Percentiles rank a stretch among this genome's conserved stretches.
Conservation (phyloP, 2,888 invertebrate species). For the Caradrina clavipalpis region DNA sequence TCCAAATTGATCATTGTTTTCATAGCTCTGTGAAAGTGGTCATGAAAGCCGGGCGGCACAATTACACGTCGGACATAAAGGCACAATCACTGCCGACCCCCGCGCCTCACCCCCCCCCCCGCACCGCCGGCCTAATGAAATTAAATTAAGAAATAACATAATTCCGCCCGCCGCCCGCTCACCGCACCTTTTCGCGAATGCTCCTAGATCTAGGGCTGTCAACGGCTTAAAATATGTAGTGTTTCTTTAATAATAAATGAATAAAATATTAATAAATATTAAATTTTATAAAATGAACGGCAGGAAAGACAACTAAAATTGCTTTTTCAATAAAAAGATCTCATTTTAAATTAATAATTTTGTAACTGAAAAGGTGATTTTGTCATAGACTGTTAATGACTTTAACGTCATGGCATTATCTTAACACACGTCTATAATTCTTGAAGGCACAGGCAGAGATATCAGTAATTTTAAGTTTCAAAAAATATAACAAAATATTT, state of each 20-base stretch:
- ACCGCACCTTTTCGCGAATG: slow-evolving; percentile 66
- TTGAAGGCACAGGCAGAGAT: too few species aligned
- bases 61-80: slow-evolving; percentile 60
- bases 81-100: slow-evolving; percentile 75
- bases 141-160: slow-evolving; percentile 88
- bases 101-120: slow-evolving; percentile 57
- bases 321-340: too few species aligned
- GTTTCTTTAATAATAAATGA: too few species aligned
- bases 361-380: background rate
- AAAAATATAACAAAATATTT: too few species aligned
- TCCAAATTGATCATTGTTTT: slow-evolving; percentile 32
- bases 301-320: too few species aligned
- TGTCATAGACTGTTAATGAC: background rate
- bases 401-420: too few species aligned
- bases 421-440: too few species aligned
- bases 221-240: too few species aligned
- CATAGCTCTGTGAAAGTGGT: slow-evolving; percentile 36
- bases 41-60: slow-evolving; percentile 45
- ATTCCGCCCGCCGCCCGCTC: slow-evolving; percentile 72
- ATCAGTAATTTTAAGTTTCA: too few species aligned
- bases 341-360: background rate
- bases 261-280: too few species aligned
- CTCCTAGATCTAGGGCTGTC: slow-evolving; percentile 59
- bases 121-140: slow-evolving; percentile 82
- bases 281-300: too few species aligned